Evolutionary conservation across 2,797 vertebrate genomes (phyloP), one percentile per base, ranked within the genome.

Genomic region (Odontamblyopus rebecca): DNA sequence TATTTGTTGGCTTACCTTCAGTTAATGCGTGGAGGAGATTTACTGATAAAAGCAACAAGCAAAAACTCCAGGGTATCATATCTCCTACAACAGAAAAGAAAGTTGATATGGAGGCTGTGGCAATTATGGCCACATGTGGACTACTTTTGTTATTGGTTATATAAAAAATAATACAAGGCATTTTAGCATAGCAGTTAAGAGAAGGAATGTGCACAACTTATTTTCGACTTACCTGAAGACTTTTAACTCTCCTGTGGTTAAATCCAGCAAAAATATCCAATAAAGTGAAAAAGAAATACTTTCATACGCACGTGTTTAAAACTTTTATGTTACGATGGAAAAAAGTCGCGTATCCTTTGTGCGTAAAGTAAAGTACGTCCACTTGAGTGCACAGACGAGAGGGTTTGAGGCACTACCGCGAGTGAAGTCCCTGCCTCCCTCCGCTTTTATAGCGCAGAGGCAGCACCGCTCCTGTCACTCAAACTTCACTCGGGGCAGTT

Each of bases 31-130:
- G 91, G 84, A 89, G 86, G 88, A 93, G 93, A 72, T 95, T 62
- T 75, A 92, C 77, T 70, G 95, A 91, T 73, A 95, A 54, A 73
- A 93, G 89, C 78, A 95, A 79, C 89, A 95, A 93, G 81, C 93
- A 76, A 78, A 96, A 89, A 77, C 88, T 92, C 88, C 88, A 92
- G 85, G 90, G 91, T 86, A 90, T 93, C 92, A 94, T 95, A 81
- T 90, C 91, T 90, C 91, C 96, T 96, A 89, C 0, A 67, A 76
- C 41, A 79, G 11, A 84, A 48, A 74, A 48, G 0, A 4, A 57
- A 73, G 61, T 63, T 9, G 62, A 72, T 54, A 62, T 72, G 13
- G 1, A 48, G 53, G 0, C 48, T 0, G 27, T 30, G 67, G 29
- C 4, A 41, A 3, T 61, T 18, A 19, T 8, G 6, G 60, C 8